A percentile compares a stretch with the other conserved stretches of the same genome.
These are phyloP conservation scores for Epizoanthus illoricatus DNA, from an alignment of 92 coral and sea anemone genomes.

Conservation along the genomic window DNA sequence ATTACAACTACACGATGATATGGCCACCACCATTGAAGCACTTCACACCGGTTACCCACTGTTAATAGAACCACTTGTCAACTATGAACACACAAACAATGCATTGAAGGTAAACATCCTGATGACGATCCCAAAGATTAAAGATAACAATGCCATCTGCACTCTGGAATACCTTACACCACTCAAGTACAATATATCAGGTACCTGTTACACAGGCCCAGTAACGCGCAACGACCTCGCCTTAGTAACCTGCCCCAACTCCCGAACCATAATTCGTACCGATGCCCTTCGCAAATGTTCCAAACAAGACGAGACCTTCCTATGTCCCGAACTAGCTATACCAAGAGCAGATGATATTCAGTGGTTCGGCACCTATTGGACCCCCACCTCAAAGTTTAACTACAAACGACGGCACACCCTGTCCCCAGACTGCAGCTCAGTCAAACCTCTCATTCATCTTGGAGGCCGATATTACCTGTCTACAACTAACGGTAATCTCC, in stretches of 20 bases:
- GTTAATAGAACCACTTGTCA: neutral
- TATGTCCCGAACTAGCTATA: too few species aligned
- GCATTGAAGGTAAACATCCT: neutral
- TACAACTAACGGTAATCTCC: too few species aligned
- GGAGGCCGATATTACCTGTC: too few species aligned
- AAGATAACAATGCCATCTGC: neutral
- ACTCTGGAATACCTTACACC: slow-evolving; percentile 1
- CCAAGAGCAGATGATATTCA: too few species aligned
- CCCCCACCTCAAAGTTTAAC: neutral
- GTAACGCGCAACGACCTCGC: neutral
- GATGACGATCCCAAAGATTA: neutral
- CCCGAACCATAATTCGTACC: too few species aligned
- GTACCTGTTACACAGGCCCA: slow-evolving; percentile 7
- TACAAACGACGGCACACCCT: neutral
- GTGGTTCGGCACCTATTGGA: neutral
- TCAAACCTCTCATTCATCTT: too few species aligned
- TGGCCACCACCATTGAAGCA: neutral
- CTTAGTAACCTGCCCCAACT: neutral
- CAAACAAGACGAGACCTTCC: too few species aligned
- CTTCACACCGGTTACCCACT: neutral
- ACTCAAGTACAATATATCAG: slow-evolving; percentile 1
- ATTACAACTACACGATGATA: neutral
- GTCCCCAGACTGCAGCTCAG: neutral
- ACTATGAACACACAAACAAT: neutral
- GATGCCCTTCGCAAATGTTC: too few species aligned